Evolutionary conservation across 1,140 invertebrate genomes (phyloP), one percentile per base, ranked within the genome.

Genomic region (Pogonognathellus flavescens): DNA sequence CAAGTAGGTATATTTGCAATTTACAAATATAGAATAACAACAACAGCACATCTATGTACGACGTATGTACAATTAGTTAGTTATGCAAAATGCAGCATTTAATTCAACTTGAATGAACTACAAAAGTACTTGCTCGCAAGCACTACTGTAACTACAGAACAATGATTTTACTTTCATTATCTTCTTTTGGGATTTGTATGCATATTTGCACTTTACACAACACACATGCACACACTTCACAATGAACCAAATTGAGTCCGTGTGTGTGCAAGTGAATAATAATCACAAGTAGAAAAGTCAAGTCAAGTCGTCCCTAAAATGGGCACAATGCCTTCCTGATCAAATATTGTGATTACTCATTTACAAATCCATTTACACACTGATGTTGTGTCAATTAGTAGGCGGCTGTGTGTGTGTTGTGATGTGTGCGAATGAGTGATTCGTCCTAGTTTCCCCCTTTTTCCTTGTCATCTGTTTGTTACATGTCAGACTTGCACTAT

Each of bases 281-380:
- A 41, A 41, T 41, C 31, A 41, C 31, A 57, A 57, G 11, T 13
- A 57, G n/a, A n/a, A n/a, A n/a, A n/a, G 62, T 49, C 25, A 76
- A 76, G 70, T 76, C 70, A 76, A 76, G 25, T 41, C 70, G 5
- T 25, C 41, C 70, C 70, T 76, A 76, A 76, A 76, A 76, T 76
- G 70, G 70, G 70, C 70, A 76, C 70, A 76, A 76, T 76, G 70
- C 70, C 70, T 76, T 76, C 70, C 70, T 76, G 70, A 76, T 76
- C 70, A 76, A 76, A 76, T 76, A 76, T 76, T 76, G 70, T 76
- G 70, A 76, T 76, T 76, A 76, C 70, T 76, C 70, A 76, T 76
- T 76, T 76, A 76, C 70, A 50, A 62, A 76, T 76, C 31, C 41
- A 76, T 76, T 76, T 76, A 50, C 14, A 76, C 70, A 76, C 25